phyloP scores from a whole-genome alignment of 2,888 invertebrate genomes.

The Syrista parreyssii region DNA sequence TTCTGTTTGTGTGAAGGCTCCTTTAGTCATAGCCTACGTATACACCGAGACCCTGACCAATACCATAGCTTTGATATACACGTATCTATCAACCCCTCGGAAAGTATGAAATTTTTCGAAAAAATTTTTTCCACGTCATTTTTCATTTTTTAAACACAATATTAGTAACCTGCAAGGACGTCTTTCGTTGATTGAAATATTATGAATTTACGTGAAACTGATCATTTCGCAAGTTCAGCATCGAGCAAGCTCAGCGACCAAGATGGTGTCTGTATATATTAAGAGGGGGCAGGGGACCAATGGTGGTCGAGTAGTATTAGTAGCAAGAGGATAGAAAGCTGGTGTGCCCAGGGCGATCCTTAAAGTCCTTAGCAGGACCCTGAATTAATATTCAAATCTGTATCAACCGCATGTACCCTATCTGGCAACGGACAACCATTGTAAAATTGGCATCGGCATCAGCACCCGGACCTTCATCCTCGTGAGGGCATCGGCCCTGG shows the following conservation, averaged over 20 bases:
- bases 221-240: not conserved
- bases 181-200: not conserved
- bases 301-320: not conserved
- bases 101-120: not conserved
- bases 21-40: not conserved
- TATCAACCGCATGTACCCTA: constrained; percentile 37
- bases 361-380: constrained; percentile 38
- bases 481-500: constrained; percentile 9
- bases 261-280: not conserved
- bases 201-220: not conserved
- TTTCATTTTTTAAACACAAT: rapidly evolving
- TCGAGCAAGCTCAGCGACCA: not conserved
- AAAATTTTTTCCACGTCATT: not conserved
- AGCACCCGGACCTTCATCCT: not conserved
- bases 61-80: not conserved
- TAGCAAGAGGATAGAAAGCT: not conserved
- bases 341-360: constrained; percentile 12
- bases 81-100: not conserved
- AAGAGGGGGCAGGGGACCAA: not conserved
- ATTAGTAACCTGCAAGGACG: not conserved
- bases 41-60: not conserved
- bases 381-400: constrained; percentile 63
- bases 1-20: not conserved
- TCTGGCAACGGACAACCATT: constrained; percentile 27
- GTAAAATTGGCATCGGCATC: not conserved